Evolutionary conservation across 2,113 vertebrate species (phyloP), one percentile per base, ranked within the genome.

Genomic region (Pica pica): DNA sequence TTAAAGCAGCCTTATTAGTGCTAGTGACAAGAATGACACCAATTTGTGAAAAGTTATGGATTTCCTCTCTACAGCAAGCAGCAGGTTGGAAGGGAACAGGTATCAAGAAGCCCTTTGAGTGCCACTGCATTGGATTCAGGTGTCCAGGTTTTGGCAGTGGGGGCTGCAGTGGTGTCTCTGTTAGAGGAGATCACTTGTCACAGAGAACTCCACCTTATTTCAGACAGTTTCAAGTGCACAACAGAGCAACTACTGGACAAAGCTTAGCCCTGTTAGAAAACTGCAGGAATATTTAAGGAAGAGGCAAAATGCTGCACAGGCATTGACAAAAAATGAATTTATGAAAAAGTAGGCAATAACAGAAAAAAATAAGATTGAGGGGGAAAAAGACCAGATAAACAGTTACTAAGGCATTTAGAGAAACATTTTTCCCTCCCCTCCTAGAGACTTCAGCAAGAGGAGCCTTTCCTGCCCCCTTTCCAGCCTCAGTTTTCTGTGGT

Each of bases 101-200:
- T 27, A 31, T 33, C 52, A 47, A 33, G 5, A 18, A 11, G 10
- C 12, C 39, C 41, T 70, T 31, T 52, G n/a, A 47, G 39, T 15
- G 18, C 8, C 2, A 0, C 2, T 23, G 20, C 30, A 1, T 2
- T 56, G 28, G 47, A 42, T 56, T 69, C 22, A 7, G 5, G 3
- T 44, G 20, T 22, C 31, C 69, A 44, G 61, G 35, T 42, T 49
- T 69, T 56, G 55, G n/a, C 17, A 13, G 16, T 12, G 10, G 37
- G 23, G 33, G 19, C 12, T 61, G 39, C 84, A 41, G 47, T 6
- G 50, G 35, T 11, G 16, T 15, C 22, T 61, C 41, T 37, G 24
- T 28, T 7, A 33, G 33, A 59, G 7, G 30, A 44, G 26, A 22
- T 42, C 21, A 4, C 30, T 23, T 6, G 19, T 30, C 14, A 26